Conservation (phyloP, 2,113 vertebrate genomes). For the human region GRCh38 chr2:150499001-150499500, state of each 20-base stretch:
- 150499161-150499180: neutral
- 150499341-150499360: too few relatives aligned
- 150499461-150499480: neutral
- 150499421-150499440: too few relatives aligned
- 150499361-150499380: too few relatives aligned
- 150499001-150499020: neutral
- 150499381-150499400: too few relatives aligned
- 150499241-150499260: too few relatives aligned
- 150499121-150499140: neutral
- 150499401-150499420: too few relatives aligned
- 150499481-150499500: neutral
- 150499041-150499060: neutral
- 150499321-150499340: too few relatives aligned
- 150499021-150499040: neutral
- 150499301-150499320: too few relatives aligned
- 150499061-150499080: neutral
- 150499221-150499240: too few relatives aligned
- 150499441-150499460: neutral
- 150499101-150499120: neutral
- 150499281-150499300: too few relatives aligned
- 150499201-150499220: neutral
- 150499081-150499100: slow-evolving; percentile 3
- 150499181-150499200: neutral
- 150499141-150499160: neutral
- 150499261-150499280: too few relatives aligned